Base-by-base conservation (phyloP, 2,888 invertebrate genomes). In the Lepidocyrtinus sp. region DNA sequence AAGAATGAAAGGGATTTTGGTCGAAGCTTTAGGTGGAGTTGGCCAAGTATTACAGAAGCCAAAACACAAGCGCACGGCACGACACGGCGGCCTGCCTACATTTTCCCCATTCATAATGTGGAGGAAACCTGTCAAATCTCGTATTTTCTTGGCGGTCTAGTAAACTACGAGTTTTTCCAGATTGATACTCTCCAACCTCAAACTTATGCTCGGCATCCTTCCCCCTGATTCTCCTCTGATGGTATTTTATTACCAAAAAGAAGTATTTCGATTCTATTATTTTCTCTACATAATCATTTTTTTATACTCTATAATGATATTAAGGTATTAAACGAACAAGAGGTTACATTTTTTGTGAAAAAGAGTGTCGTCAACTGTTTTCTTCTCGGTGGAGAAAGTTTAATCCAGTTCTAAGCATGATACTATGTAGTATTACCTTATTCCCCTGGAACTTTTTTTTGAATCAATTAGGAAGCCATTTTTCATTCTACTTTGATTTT, bases 401-500 rank as follows among this genome's bases (percentile, higher is more conserved):
- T 36, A 36, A 59, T 21, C 9, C 21, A 46, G 63, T 36, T 36
- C 5, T 36, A 36, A 36, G 36, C 5, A 12, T 36, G 12, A 36
- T 65, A 27, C 26, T 9, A 12, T 9, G 22, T 7, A 2, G 45
- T 7, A 65, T 5, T 19, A 17, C 7, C 7, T 21, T 2, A 24
- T 63, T 26, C 3, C 27, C 65, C 65, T 26, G 9, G 15, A 17
- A 65, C 45, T 21, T 65, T 27, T 7, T 12, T 27, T 69, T 50
- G 64, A 80, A 80, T 80, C 79, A 74, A 80, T 80, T 80, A 80
- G 79, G 79, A 70, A 70, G 55, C 74, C 79, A 80, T 80, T 80
- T 80, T 80, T 80, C 79, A 80, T 80, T 76, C 50, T 26, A 22
- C 46, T 45, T 45, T 72, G 62, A 46, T 65, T 72, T 67, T 73